These are phyloP conservation scores for Alviniconcha strummeri DNA, from an alignment of 2,888 invertebrate species.

Conservation along the genomic window DNA sequence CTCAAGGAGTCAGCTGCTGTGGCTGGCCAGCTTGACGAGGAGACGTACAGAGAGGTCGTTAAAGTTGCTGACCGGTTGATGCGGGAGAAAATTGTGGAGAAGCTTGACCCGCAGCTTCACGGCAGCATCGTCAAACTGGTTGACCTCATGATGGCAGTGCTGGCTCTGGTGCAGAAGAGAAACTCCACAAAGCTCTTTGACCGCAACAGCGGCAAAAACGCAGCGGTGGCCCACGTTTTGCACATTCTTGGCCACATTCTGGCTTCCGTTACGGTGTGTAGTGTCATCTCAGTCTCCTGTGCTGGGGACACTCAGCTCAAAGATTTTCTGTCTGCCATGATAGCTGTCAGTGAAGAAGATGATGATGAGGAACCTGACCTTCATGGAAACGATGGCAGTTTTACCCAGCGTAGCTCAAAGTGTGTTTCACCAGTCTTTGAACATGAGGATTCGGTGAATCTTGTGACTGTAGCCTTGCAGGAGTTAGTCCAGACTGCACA, in stretches of 20 bases:
- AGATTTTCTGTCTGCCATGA: background rate
- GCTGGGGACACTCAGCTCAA: background rate
- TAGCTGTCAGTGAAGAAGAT: background rate
- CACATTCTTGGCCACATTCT: constrained; percentile 12
- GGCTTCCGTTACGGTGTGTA: background rate
- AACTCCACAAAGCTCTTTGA: constrained; percentile 2
- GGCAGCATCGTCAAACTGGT: constrained; percentile 6
- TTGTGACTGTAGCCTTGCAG: background rate
- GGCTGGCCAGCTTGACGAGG: background rate
- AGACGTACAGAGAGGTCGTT: background rate
- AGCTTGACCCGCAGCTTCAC: background rate
- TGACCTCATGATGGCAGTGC: background rate
- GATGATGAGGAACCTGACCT: background rate
- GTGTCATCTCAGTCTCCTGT: background rate
- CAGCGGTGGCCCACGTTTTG: constrained; percentile 4
- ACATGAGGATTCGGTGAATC: background rate
- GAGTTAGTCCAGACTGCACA: background rate
- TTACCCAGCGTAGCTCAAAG: background rate
- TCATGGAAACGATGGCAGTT: background rate
- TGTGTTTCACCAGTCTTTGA: background rate
- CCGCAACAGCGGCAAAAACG: background rate
- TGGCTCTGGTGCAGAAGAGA: constrained; percentile 10
- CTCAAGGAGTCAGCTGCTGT: too few species aligned
- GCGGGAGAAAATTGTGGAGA: background rate
- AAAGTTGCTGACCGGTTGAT: background rate